phyloP scores from a whole-genome alignment of 2,797 vertebrate genomes.

The Sebastes taczanowskii region DNA sequence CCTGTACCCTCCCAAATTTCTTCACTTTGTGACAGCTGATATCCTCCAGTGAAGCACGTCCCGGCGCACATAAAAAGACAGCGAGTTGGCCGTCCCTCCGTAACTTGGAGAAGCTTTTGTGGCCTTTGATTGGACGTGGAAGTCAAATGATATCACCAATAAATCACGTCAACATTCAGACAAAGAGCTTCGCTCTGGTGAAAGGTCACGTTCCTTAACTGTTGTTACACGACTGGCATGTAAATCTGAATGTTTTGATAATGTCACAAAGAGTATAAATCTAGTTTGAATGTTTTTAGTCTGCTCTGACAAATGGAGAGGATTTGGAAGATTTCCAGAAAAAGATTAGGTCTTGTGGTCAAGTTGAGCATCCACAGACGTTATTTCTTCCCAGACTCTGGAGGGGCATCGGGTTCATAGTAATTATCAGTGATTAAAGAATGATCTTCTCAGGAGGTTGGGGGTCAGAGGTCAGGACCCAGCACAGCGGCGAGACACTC shows the following conservation, averaged over 20 bases:
- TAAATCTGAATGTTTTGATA: not conserved
- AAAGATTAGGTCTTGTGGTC: not conserved
- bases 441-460: slow-evolving; percentile 53
- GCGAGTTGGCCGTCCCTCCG: not conserved
- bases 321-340: not conserved
- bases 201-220: slow-evolving; percentile 23
- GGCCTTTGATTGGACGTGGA: slow-evolving; percentile 44
- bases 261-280: not conserved
- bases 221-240: not conserved
- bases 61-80: slow-evolving; percentile 19
- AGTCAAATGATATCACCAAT: slow-evolving; percentile 61
- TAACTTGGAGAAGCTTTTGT: slow-evolving; percentile 1
- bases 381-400: slow-evolving; percentile 6
- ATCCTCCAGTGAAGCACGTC: slow-evolving; percentile 6
- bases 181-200: slow-evolving; percentile 6
- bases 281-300: not conserved
- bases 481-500: slow-evolving; percentile 51
- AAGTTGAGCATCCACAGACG: not conserved
- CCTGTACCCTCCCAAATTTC: not conserved
- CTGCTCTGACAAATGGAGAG: not conserved
- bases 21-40: not conserved
- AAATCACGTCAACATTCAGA: slow-evolving; percentile 68
- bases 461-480: slow-evolving; percentile 64
- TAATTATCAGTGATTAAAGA: slow-evolving; percentile 64
- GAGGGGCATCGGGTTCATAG: slow-evolving; percentile 47